Conservation (phyloP, 2,797 vertebrate species). For the Sphaeramia orbicularis region DNA sequence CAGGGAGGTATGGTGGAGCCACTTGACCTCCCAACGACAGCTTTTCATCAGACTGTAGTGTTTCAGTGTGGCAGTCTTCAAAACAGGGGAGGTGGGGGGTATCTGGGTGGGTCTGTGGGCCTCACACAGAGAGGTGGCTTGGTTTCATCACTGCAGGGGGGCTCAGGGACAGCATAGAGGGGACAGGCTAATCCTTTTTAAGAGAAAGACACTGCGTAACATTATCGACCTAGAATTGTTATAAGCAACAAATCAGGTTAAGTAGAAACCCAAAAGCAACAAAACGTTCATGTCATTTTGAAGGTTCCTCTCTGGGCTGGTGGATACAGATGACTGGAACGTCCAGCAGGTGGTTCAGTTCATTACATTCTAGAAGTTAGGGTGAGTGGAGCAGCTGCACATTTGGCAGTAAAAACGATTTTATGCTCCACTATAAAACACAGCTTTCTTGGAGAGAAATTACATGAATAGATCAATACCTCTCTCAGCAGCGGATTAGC, state of each 20-base stretch:
- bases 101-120: slow-evolving; percentile 5
- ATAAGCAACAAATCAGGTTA: not conserved
- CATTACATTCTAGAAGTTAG: not conserved
- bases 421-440: too few species aligned
- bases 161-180: not conserved
- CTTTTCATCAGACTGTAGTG: slow-evolving; percentile 15
- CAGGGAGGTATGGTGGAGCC: not conserved
- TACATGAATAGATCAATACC: too few species aligned
- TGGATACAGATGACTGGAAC: not conserved
- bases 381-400: too few species aligned
- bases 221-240: not conserved
- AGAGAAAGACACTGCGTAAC: not conserved
- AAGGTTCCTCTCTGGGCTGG: slow-evolving; percentile 6
- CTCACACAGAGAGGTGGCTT: slow-evolving; percentile 23
- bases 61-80: slow-evolving; percentile 20
- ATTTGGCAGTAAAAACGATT: too few species aligned
- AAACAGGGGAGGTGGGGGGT: slow-evolving; percentile 5
- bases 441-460: too few species aligned
- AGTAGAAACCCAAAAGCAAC: too few species aligned
- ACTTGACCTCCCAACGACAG: slow-evolving; percentile 8
- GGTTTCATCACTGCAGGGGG: slow-evolving; percentile 37
- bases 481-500: too few species aligned
- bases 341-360: slow-evolving; percentile 9
- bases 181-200: slow-evolving; percentile 1
- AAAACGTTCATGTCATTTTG: not conserved